Evolutionary conservation across 2,797 vertebrate genomes (phyloP), one percentile per base, ranked within the genome.

Genomic region (Neoniphon sammara): DNA sequence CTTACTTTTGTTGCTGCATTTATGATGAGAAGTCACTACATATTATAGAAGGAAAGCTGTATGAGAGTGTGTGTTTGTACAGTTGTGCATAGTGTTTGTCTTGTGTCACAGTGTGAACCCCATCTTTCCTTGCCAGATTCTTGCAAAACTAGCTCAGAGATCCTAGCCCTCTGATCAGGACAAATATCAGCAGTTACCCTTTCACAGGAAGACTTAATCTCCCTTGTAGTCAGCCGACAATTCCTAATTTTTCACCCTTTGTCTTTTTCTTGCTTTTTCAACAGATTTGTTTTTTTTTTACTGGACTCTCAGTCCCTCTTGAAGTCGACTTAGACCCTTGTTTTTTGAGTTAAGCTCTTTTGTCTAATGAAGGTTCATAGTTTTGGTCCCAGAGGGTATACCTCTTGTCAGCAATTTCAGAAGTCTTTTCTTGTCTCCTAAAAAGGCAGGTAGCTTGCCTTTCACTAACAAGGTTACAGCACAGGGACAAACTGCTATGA

Each of bases 211-310:
- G 7, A 49, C 23, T 27, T 62, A 62, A 62, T 47, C 44, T 31
- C 25, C 44, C 9, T 62, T 62, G 39, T 30, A 27, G 42, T 46
- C 15, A 11, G 42, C 21, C 27, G 17, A 5, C 42, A 46, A 47
- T 62, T 21, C 60, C 60, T 27, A 27, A 47, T 62, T 44, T 25
- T 14, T 14, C 58, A 42, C 58, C 58, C 36, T 25, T 25, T 60
- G 8, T 42, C n/a, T 17, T 17, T 27, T 47, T 30, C 2, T 23
- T 4, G 15, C 59, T 20, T 25, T 42, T 39, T 42, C 4, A 34
- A 34, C 31, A 34, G 31, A 34, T 34, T 2, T 34, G 31, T 57
- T 18, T 44, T 4, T 15, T 25, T 59, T 61, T 25, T 2, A 25
- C 4, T 21, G 18, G 15, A 46, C 7, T 9, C 9, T 30, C 42